Conservation (phyloP, 2,888 invertebrate genomes). For the Diaphora mendica region DNA sequence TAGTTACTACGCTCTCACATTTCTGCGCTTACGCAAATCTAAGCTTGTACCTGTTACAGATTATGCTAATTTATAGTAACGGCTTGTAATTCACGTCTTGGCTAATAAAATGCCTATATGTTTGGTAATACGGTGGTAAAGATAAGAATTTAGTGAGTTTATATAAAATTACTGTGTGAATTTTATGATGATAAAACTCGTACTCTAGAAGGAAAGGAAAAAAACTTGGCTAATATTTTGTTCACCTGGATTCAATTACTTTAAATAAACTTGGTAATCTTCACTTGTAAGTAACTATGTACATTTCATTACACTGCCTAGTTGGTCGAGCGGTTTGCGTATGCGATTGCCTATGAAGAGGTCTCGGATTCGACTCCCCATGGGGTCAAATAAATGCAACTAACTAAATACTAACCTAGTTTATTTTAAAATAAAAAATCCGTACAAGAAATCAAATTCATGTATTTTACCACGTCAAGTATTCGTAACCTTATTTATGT, state of each 20-base stretch:
- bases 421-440: background rate
- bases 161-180: background rate
- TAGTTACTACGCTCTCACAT: slow-evolving; percentile 37
- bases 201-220: background rate
- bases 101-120: slow-evolving; percentile 30
- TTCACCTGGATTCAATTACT: background rate
- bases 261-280: no score
- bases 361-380: no score
- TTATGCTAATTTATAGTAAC: slow-evolving; percentile 28
- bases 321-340: no score
- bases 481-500: background rate
- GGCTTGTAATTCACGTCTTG: slow-evolving; percentile 30
- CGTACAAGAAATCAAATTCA: background rate
- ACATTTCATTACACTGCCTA: no score
- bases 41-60: slow-evolving; percentile 31
- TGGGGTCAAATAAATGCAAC: no score
- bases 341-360: no score
- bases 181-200: background rate
- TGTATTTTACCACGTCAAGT: background rate
- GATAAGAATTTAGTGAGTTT: background rate
- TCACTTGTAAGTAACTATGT: no score
- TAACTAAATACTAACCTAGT: background rate
- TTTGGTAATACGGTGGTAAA: slow-evolving; percentile 15
- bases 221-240: background rate
- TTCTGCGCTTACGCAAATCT: slow-evolving; percentile 51